These are phyloP conservation scores for Sula dactylatra DNA, from an alignment of 2,113 vertebrate species.

Conservation along the genomic window DNA sequence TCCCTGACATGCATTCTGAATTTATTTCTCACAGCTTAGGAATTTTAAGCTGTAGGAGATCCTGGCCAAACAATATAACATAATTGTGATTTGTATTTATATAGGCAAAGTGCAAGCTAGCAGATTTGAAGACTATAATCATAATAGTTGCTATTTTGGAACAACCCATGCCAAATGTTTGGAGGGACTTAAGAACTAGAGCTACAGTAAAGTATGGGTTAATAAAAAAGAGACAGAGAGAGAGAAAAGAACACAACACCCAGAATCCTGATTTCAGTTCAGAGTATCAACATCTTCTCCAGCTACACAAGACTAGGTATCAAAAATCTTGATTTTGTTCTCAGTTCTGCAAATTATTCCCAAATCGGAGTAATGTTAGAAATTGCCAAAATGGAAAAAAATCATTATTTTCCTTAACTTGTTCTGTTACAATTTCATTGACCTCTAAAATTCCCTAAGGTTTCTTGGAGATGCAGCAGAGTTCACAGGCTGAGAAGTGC, in stretches of 20 bases:
- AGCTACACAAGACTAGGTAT: background rate
- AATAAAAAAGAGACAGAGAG: background rate
- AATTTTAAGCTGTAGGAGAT: conserved; percentile 15
- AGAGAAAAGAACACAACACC: background rate
- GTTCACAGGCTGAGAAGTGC: background rate
- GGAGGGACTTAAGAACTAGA: background rate
- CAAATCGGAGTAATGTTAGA: background rate
- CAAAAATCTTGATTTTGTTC: background rate
- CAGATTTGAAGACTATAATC: background rate
- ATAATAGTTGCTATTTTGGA: background rate
- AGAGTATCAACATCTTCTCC: background rate
- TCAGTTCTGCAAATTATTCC: background rate
- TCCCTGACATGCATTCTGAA: conserved; percentile 21
- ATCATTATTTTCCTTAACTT: background rate
- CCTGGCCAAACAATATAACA: background rate
- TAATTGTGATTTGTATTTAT: conserved; percentile 1
- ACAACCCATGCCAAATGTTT: background rate
- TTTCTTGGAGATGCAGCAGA: background rate
- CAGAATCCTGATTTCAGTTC: background rate
- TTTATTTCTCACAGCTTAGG: conserved; percentile 23
- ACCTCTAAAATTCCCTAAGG: background rate
- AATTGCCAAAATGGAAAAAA: background rate
- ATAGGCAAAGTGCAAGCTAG: background rate
- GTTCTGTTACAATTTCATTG: background rate
- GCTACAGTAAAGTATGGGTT: background rate